Evolutionary conservation across 2,113 vertebrate species (phyloP).

Genomic region (Callorhinus ursinus): DNA sequence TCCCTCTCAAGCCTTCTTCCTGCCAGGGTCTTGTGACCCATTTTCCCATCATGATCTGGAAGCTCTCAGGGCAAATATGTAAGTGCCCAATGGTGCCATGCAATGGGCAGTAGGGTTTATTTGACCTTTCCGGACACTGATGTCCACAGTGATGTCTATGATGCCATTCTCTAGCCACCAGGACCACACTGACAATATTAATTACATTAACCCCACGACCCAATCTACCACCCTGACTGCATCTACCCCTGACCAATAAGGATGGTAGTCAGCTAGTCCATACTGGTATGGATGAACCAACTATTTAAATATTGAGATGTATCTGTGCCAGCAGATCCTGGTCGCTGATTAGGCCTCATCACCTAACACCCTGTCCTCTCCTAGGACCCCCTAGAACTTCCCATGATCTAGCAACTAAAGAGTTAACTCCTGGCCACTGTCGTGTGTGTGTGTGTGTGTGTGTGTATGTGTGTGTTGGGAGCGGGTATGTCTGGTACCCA

Average conservation of each 20-base stretch:
- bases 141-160: background rate
- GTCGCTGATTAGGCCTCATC: background rate
- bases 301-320: background rate
- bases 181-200: background rate
- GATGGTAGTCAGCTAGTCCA: background rate
- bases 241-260: background rate
- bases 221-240: background rate
- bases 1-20: background rate
- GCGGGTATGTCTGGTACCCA: background rate
- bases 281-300: too few species aligned
- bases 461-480: background rate
- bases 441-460: background rate
- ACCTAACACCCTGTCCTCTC: background rate
- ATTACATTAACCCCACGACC: background rate
- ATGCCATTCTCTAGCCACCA: background rate
- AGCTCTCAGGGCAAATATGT: background rate
- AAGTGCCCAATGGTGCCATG: background rate
- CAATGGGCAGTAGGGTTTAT: background rate
- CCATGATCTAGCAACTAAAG: background rate
- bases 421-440: background rate
- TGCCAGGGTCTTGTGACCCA: background rate
- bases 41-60: background rate
- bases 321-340: background rate
- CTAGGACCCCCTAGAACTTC: background rate
- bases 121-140: background rate